Evolutionary conservation across 2,888 invertebrate species (phyloP).

Genomic region (Lydus trimaculatus): DNA sequence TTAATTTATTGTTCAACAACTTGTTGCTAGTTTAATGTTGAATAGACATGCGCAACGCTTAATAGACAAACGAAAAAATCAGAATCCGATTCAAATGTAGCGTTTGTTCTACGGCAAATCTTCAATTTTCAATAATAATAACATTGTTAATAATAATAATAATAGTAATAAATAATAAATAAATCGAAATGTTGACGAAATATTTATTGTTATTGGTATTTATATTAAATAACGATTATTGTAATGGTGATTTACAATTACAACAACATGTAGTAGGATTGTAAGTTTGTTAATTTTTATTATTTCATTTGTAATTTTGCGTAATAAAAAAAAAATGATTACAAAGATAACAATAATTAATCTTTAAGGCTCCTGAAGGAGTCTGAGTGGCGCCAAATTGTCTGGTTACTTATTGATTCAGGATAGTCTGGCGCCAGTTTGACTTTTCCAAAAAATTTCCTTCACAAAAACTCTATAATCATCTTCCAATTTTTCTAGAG

Average conservation of each 20-base stretch:
- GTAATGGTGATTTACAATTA: neutral
- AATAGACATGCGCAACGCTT: neutral
- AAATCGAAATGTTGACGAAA: conserved; percentile 11
- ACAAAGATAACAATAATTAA: too few species aligned
- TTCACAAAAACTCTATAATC: neutral
- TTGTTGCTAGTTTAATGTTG: neutral
- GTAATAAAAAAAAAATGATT: too few species aligned
- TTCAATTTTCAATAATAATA: neutral
- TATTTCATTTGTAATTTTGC: conserved; percentile 11
- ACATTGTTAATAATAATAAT: neutral
- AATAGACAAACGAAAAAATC: neutral
- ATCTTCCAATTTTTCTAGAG: conserved; percentile 61
- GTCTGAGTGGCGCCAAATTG: conserved; percentile 29
- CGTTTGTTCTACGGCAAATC: neutral
- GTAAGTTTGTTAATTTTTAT: neutral
- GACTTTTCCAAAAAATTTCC: conserved; percentile 20
- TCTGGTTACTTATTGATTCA: conserved; percentile 33
- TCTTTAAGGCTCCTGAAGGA: conserved; percentile 22
- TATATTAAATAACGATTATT: conserved; percentile 8
- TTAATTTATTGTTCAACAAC: neutral
- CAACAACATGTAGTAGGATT: neutral
- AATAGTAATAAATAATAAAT: neutral
- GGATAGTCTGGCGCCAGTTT: conserved; percentile 30
- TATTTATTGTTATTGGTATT: neutral
- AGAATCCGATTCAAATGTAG: neutral